Conservation (phyloP, 2,797 vertebrate species). For the Megaceryle alcyon region DNA sequence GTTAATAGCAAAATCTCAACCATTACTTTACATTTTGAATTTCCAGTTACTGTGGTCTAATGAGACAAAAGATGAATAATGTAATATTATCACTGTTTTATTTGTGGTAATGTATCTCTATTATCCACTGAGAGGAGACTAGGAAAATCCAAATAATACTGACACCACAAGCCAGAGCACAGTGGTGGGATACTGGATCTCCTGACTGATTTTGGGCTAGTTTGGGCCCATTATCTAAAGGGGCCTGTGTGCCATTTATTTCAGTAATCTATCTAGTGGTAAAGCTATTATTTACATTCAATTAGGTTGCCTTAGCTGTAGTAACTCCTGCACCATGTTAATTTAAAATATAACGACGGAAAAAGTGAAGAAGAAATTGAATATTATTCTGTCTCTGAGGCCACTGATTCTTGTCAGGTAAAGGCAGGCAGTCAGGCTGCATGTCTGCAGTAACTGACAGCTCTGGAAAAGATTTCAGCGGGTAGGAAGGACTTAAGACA, state of each 20-base stretch:
- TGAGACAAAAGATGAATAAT: neutral
- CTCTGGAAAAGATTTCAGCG: neutral
- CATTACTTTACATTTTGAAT: neutral
- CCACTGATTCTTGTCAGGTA: neutral
- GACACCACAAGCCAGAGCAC: neutral
- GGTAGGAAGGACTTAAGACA: neutral
- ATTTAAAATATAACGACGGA: neutral
- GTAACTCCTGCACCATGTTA: neutral
- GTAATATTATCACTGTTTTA: neutral
- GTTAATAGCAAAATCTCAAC: neutral
- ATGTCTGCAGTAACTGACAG: neutral
- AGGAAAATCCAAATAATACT: neutral
- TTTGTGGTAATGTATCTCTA: neutral
- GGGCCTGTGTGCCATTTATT: neutral
- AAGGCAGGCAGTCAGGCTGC: neutral
- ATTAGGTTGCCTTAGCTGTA: neutral
- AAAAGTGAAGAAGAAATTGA: neutral
- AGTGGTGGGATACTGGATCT: neutral
- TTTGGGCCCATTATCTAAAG: neutral
- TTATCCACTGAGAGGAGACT: neutral
- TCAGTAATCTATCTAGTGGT: neutral
- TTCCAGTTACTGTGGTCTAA: neutral
- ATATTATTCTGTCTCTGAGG: neutral
- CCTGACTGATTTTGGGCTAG: neutral
- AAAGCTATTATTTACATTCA: neutral